These are phyloP conservation scores for Apus apus DNA, from an alignment of 2,113 vertebrate genomes.

Conservation along the genomic window DNA sequence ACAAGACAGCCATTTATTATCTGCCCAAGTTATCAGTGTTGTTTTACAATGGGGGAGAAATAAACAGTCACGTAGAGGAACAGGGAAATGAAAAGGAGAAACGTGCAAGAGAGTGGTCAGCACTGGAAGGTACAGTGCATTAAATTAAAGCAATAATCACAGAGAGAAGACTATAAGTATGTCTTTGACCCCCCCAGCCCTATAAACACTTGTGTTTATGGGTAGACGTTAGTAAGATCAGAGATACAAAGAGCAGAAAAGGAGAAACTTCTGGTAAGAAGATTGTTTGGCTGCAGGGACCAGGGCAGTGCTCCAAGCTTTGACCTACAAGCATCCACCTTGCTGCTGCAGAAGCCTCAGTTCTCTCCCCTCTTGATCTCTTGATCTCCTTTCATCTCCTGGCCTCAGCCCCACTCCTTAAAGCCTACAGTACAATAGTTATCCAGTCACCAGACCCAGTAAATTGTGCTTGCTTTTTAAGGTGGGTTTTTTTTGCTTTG, in stretches of 20 bases:
- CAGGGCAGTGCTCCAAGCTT: neutral
- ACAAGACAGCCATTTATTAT: neutral
- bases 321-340: neutral
- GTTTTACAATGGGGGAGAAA: neutral
- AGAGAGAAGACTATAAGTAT: neutral
- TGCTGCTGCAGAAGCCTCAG: constrained; percentile 7
- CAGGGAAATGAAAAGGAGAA: neutral
- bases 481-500: neutral
- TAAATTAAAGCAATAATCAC: neutral
- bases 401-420: constrained; percentile 10
- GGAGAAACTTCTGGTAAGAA: neutral
- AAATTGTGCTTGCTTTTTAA: constrained; percentile 50
- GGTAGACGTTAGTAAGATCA: neutral
- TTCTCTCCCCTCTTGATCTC: neutral
- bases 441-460: neutral
- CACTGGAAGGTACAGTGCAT: neutral
- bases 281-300: neutral
- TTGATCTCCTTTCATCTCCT: constrained; percentile 51
- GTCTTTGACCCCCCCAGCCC: neutral
- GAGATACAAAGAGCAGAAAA: neutral
- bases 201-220: neutral
- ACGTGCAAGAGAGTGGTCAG: neutral
- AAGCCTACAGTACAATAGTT: constrained; percentile 23
- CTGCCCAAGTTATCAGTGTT: neutral
- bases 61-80: neutral